Percentiles rank a stretch among this genome's conserved stretches.
Conservation (phyloP, 2,113 vertebrate genomes). For the Halcyon malimbica region DNA sequence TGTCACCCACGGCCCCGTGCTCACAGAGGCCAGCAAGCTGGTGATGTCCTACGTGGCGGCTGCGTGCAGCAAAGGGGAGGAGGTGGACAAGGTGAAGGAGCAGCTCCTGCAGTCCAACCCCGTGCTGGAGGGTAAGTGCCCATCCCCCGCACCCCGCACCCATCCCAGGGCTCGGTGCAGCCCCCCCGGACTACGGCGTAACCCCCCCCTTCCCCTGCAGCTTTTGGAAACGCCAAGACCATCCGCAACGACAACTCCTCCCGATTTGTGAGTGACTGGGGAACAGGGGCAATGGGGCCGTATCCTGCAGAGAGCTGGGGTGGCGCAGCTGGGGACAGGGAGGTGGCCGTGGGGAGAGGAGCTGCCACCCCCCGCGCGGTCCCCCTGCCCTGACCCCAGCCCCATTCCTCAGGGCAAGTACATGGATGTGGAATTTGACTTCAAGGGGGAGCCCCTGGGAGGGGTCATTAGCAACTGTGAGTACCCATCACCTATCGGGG, state of each 20-base stretch:
- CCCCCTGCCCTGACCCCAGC: neutral
- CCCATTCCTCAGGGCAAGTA: slow-evolving; percentile 76
- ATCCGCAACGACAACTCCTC: slow-evolving; percentile 82
- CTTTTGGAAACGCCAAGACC: slow-evolving; percentile 82
- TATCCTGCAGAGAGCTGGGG: accelerated
- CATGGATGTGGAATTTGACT: slow-evolving; percentile 86
- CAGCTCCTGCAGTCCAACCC: slow-evolving; percentile 84
- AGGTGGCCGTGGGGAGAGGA: accelerated
- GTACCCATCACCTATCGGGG: neutral
- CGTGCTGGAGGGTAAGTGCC: slow-evolving; percentile 78
- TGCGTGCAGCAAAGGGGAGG: slow-evolving; percentile 77
- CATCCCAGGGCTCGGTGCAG: accelerated
- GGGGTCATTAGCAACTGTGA: slow-evolving; percentile 84
- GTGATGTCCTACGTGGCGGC: slow-evolving; percentile 84
- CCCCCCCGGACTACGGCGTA: accelerated
- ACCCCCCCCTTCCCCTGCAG: neutral
- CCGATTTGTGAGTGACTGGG: slow-evolving; percentile 74
- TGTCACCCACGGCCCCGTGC: neutral
- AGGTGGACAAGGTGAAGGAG: slow-evolving; percentile 83
- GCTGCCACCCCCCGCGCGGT: accelerated
- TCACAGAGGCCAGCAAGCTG: slow-evolving; percentile 82
- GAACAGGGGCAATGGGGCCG: accelerated
- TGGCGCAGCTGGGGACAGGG: accelerated
- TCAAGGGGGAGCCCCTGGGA: slow-evolving; percentile 82
- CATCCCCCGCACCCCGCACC: accelerated